Conservation (phyloP, 2,113 vertebrate genomes). For the Loxodonta africana region DNA sequence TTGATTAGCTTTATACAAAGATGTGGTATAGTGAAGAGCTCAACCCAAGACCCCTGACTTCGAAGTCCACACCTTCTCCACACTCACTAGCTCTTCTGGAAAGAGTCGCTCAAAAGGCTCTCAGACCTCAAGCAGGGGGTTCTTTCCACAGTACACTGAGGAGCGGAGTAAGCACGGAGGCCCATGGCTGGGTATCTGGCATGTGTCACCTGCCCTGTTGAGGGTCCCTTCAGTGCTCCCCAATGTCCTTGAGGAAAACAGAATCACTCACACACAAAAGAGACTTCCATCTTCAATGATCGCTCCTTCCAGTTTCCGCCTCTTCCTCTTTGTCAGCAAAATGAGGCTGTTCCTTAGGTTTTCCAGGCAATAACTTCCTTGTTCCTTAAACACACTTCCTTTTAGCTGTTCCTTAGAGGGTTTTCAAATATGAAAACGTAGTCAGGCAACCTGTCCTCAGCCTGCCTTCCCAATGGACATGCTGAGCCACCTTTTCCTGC, state of each 20-base stretch:
- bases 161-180: neutral
- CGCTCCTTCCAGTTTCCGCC: fast-evolving
- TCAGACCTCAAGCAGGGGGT: neutral
- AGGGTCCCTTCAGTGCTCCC: neutral
- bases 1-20: neutral
- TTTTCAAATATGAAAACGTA: neutral
- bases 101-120: neutral
- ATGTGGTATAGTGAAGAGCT: neutral
- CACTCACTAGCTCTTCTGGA: neutral
- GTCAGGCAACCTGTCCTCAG: neutral
- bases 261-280: neutral
- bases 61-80: neutral
- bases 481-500: neutral
- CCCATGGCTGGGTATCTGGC: fast-evolving
- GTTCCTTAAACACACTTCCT: neutral
- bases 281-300: neutral
- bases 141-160: neutral
- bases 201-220: fast-evolving
- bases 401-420: neutral
- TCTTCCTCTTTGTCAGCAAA: neutral
- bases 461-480: neutral
- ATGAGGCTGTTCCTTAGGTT: neutral
- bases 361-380: neutral
- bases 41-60: neutral
- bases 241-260: neutral